phyloP scores from a whole-genome alignment of 2,797 vertebrate genomes.

The Takifugu ocellatus region DNA sequence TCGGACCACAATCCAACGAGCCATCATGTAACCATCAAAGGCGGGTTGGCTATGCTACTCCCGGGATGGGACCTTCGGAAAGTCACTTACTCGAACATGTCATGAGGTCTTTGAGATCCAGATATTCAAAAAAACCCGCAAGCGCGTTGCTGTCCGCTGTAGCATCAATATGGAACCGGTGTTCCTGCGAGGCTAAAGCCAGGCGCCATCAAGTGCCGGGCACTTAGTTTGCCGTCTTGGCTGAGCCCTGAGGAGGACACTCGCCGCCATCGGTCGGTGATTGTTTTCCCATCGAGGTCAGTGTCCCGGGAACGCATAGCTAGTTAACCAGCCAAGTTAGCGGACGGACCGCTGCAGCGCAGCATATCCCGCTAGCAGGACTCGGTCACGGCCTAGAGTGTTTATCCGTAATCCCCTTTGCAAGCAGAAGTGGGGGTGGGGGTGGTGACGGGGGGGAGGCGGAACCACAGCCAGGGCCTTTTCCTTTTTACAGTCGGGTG shows the following conservation, averaged over 20 bases:
- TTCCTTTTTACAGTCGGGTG: slow-evolving; percentile 12
- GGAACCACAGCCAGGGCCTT: slow-evolving; percentile 15
- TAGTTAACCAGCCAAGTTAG: slow-evolving; percentile 22
- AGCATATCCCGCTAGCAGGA: slow-evolving; percentile 37
- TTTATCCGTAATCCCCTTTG: slow-evolving; percentile 61
- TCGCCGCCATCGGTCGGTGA: slow-evolving; percentile 26
- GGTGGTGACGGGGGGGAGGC: slow-evolving; percentile 15
- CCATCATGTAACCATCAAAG: background rate
- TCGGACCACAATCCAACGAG: background rate
- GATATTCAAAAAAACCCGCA: slow-evolving; percentile 25
- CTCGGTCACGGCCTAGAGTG: slow-evolving; percentile 54
- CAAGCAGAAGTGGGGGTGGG: slow-evolving; percentile 22
- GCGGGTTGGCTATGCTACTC: background rate
- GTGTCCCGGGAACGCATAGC: slow-evolving; percentile 25
- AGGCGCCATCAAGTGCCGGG: slow-evolving; percentile 25
- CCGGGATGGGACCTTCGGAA: background rate
- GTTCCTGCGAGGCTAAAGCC: slow-evolving; percentile 25
- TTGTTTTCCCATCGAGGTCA: slow-evolving; percentile 36
- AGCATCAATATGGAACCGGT: slow-evolving; percentile 37
- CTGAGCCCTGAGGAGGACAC: slow-evolving; percentile 19
- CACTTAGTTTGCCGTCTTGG: slow-evolving; percentile 31
- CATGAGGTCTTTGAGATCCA: slow-evolving; percentile 60
- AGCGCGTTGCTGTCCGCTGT: slow-evolving; percentile 2
- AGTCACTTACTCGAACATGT: slow-evolving; percentile 81
- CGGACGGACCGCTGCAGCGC: slow-evolving; percentile 36